Evolutionary conservation across 2,113 vertebrate genomes (phyloP).

Genomic region (Prinia subflava): DNA sequence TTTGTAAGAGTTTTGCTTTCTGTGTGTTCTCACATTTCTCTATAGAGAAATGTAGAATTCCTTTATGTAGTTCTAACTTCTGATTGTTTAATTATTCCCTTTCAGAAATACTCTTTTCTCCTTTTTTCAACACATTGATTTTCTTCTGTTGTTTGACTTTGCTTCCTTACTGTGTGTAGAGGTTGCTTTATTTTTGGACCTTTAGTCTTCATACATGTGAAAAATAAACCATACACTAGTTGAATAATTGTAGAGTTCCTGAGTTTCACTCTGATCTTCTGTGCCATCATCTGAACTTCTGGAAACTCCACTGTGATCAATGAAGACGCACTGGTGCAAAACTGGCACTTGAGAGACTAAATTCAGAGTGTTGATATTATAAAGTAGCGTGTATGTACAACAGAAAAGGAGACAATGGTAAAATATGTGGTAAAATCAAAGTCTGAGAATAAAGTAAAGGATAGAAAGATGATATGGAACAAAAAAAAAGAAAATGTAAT

Average conservation of each 20-base stretch:
- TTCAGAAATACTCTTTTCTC: not conserved
- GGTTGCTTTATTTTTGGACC: not conserved
- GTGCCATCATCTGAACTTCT: not conserved
- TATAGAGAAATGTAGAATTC: not conserved
- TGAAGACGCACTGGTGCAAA: not conserved
- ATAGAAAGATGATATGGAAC: not conserved
- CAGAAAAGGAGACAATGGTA: fast-evolving
- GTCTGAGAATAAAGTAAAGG: not conserved
- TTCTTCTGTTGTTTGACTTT: not conserved
- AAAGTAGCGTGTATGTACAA: not conserved
- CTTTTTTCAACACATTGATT: not conserved
- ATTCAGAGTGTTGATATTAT: not conserved
- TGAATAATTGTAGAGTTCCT: not conserved
- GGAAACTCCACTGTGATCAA: not conserved
- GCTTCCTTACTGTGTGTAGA: not conserved
- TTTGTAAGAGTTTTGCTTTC: not conserved
- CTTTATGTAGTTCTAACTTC: not conserved
- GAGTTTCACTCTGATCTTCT: not conserved
- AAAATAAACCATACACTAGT: not conserved
- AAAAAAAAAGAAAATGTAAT: not conserved
- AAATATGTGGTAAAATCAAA: not conserved
- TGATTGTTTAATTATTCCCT: not conserved
- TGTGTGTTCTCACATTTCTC: not conserved
- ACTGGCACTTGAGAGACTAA: not conserved
- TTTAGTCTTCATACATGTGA: not conserved